Percentiles rank a stretch among this genome's conserved stretches.
Evolutionary conservation across 2,113 vertebrate genomes (phyloP).

Genomic region (Glaucidium brasilianum): DNA sequence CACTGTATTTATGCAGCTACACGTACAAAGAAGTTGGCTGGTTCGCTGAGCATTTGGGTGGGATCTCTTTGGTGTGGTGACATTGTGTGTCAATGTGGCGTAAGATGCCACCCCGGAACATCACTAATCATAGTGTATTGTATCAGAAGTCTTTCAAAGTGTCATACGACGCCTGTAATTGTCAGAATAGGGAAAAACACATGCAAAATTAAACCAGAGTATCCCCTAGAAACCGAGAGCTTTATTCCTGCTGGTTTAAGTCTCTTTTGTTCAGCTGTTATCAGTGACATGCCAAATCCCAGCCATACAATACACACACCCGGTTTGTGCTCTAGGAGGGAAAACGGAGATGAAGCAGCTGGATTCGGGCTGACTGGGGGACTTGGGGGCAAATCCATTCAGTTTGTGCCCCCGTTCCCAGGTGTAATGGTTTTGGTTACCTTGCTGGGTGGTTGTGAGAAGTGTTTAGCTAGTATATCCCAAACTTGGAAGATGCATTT

Average conservation of each 20-base stretch:
- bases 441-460: neutral
- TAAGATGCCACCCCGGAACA: neutral
- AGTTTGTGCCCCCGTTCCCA: fast-evolving
- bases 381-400: neutral
- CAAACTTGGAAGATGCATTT: neutral
- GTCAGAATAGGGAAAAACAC: neutral
- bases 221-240: neutral
- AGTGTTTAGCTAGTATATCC: fast-evolving
- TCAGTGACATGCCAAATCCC: neutral
- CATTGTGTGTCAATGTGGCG: fast-evolving
- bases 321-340: neutral
- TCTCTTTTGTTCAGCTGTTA: neutral
- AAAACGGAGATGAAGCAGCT: neutral
- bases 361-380: neutral
- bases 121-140: fast-evolving
- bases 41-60: fast-evolving
- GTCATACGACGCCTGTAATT: fast-evolving
- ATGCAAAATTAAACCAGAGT: neutral
- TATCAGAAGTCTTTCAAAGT: neutral
- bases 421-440: neutral
- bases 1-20: neutral
- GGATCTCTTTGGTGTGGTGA: neutral
- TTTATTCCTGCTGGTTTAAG: neutral
- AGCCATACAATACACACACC: fast-evolving
- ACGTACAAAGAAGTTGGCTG: neutral